Conservation (phyloP, 2,113 vertebrate genomes). For the Sarotherodon lohbergeri region DNA sequence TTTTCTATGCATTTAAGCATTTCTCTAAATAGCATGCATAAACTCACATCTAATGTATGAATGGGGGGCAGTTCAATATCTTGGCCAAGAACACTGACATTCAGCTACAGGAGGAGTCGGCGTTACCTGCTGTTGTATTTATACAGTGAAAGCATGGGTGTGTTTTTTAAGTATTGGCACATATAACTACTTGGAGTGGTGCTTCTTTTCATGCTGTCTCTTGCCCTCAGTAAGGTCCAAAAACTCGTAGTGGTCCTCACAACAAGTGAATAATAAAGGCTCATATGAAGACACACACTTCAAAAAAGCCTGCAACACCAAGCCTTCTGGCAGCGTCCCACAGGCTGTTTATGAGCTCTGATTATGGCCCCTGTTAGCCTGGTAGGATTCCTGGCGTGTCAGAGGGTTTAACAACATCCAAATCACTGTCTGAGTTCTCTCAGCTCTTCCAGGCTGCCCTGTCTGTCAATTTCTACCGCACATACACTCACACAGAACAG, state of each 20-base stretch:
- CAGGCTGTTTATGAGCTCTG: conserved; percentile 35
- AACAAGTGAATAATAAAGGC: not conserved
- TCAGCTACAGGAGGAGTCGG: not conserved
- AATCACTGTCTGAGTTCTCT: conserved; percentile 15
- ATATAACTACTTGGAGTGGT: not conserved
- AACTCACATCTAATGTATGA: not conserved
- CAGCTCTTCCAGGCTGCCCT: conserved; percentile 26
- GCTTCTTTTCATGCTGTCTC: not conserved
- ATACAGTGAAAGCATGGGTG: not conserved
- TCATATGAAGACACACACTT: not conserved
- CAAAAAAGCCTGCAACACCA: not conserved
- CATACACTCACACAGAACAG: not conserved
- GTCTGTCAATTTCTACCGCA: conserved; percentile 20
- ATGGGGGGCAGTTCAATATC: not conserved
- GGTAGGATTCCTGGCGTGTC: conserved; percentile 57
- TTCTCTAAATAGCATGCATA: not conserved
- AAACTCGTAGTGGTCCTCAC: not conserved
- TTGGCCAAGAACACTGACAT: not conserved
- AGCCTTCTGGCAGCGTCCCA: not conserved
- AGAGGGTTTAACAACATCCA: conserved; percentile 56
- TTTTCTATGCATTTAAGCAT: not conserved
- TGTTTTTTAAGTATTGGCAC: not conserved
- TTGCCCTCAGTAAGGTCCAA: not conserved
- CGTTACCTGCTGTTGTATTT: not conserved
- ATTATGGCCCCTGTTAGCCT: conserved; percentile 36